Percentiles rank a stretch among this genome's conserved stretches.
These are phyloP conservation scores for Amazona guildingii DNA, from an alignment of 2,113 vertebrate genomes.

Conservation along the genomic window DNA sequence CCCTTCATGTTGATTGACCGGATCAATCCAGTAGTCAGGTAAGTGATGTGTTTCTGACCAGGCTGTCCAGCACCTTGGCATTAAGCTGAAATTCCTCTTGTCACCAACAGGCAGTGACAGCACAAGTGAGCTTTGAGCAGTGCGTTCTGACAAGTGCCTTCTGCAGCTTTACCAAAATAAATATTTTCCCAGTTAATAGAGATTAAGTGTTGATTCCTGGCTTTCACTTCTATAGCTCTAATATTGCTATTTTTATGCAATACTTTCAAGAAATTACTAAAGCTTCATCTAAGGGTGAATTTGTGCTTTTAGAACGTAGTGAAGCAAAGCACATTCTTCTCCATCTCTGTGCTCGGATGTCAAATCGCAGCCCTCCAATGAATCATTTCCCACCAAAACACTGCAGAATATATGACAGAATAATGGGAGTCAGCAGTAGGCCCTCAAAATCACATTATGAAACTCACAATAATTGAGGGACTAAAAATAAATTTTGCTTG, in stretches of 20 bases:
- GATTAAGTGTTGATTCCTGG: background rate
- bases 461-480: background rate
- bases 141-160: background rate
- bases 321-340: background rate
- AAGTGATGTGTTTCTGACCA: accelerated
- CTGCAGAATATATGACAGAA: background rate
- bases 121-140: background rate
- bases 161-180: background rate
- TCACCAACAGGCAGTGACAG: background rate
- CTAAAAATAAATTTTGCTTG: slow-evolving; percentile 44
- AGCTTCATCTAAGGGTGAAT: background rate
- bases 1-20: background rate
- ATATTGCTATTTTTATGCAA: background rate
- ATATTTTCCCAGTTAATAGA: background rate
- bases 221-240: accelerated
- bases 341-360: background rate
- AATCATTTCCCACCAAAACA: background rate
- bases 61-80: background rate
- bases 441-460: background rate
- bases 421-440: background rate
- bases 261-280: background rate
- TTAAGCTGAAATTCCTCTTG: background rate
- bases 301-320: background rate
- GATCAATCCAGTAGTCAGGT: background rate
- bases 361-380: background rate